A percentile compares a stretch with the other conserved stretches of the same genome.
Evolutionary conservation across 2,888 invertebrate genomes (phyloP).

Genomic region (Hymenopus coronatus): DNA sequence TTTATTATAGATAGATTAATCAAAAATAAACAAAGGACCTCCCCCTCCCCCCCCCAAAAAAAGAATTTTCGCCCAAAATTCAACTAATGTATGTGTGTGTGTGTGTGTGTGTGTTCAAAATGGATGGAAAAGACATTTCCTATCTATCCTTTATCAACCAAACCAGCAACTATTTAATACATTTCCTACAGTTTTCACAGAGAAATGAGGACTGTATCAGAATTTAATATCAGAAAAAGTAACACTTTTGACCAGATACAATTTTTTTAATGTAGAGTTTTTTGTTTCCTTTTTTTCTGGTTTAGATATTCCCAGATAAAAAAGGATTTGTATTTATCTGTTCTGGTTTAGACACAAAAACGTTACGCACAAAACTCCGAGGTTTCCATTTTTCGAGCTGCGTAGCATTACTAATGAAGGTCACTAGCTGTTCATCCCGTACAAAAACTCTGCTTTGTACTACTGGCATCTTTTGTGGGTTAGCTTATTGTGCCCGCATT

Average conservation of each 20-base stretch:
- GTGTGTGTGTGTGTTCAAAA: no score
- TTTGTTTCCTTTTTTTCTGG: background rate
- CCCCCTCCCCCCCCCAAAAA: no score
- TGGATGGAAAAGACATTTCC: no score
- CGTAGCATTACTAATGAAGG: background rate
- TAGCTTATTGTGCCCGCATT: background rate
- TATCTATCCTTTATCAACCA: no score
- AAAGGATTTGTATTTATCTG: background rate
- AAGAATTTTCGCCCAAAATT: no score
- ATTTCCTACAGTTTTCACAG: no score
- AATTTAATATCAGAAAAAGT: background rate
- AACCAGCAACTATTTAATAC: no score
- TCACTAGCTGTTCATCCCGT: background rate
- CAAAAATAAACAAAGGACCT: no score
- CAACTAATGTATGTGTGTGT: no score
- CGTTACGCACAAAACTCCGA: background rate
- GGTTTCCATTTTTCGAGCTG: background rate
- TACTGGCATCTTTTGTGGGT: background rate
- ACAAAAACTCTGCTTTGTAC: background rate
- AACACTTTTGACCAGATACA: background rate
- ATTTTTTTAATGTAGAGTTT: background rate
- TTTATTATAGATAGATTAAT: no score
- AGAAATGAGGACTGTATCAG: background rate
- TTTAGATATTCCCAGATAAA: background rate
- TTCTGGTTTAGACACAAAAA: background rate